phyloP scores from a whole-genome alignment of 2,113 vertebrate species.

The Pelecanoides urinatrix region DNA sequence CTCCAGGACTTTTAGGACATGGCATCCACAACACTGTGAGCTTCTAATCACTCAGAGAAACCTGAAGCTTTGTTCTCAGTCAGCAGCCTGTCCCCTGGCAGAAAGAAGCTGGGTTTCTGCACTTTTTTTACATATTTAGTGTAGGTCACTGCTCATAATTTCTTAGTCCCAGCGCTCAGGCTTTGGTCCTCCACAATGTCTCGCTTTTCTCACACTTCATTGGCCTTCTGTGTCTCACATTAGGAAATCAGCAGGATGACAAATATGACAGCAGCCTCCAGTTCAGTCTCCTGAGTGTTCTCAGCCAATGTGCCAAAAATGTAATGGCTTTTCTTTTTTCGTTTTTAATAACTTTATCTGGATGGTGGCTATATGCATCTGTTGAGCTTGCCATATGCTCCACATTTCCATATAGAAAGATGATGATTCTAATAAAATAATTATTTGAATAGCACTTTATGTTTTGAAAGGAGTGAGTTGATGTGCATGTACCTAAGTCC shows the following conservation, averaged over 20 bases:
- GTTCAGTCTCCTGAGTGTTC: conserved; percentile 15
- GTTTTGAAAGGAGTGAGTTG: conserved; percentile 8
- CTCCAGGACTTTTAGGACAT: neutral
- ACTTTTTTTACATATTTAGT: neutral
- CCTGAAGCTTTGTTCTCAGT: neutral
- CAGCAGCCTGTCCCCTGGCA: neutral
- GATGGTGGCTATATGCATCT: neutral
- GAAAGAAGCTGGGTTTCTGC: neutral
- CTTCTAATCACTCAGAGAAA: neutral
- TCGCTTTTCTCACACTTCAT: neutral
- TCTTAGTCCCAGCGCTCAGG: neutral
- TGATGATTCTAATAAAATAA: conserved; percentile 48
- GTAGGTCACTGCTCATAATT: neutral
- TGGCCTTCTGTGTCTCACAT: neutral
- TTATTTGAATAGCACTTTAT: conserved; percentile 33
- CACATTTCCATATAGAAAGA: conserved; percentile 7
- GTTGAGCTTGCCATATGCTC: conserved; percentile 23
- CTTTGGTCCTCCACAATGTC: neutral
- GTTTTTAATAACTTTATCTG: conserved; percentile 12
- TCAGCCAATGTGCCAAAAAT: neutral
- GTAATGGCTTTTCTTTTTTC: conserved; percentile 17
- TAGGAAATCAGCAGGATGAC: conserved; percentile 39
- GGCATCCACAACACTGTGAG: neutral
- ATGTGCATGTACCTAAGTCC: neutral
- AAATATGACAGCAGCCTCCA: neutral